These are phyloP conservation scores for Brachirus orientalis DNA, from an alignment of 2,113 vertebrate species.

Conservation along the genomic window DNA sequence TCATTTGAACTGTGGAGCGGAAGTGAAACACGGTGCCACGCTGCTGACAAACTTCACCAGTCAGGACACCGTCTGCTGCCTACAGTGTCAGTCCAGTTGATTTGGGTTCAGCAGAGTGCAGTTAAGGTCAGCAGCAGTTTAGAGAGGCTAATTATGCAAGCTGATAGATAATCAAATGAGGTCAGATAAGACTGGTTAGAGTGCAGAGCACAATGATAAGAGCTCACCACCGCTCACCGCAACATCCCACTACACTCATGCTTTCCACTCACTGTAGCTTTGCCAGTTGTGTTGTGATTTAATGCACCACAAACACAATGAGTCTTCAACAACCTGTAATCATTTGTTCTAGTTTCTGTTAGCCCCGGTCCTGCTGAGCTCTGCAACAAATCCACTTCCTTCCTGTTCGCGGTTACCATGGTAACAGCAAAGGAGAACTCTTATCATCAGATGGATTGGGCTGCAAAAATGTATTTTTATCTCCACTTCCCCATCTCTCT, in stretches of 20 bases:
- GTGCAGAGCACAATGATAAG: slow-evolving; percentile 55
- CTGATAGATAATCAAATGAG: slow-evolving; percentile 60
- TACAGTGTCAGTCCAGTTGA: slow-evolving; percentile 18
- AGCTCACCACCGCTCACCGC: slow-evolving; percentile 16
- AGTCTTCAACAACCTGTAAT: slow-evolving; percentile 13
- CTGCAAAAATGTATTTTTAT: slow-evolving; percentile 72
- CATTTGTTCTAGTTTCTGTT: slow-evolving; percentile 22
- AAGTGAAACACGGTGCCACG: slow-evolving; percentile 1
- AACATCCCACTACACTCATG: slow-evolving; percentile 10
- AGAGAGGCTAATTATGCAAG: slow-evolving; percentile 59
- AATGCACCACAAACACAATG: background rate
- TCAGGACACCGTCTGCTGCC: slow-evolving; percentile 20
- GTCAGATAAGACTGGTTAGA: slow-evolving; percentile 66
- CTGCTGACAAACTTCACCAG: slow-evolving; percentile 17
- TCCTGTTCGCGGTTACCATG: slow-evolving; percentile 66
- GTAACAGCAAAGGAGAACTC: slow-evolving; percentile 68
- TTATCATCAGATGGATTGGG: slow-evolving; percentile 61
- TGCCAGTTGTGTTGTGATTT: background rate
- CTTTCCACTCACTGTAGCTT: background rate
- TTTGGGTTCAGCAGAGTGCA: slow-evolving; percentile 30
- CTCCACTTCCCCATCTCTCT: slow-evolving; percentile 68
- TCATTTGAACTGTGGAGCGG: too few species aligned
- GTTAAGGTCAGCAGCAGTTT: slow-evolving; percentile 50
- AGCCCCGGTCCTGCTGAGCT: slow-evolving; percentile 64
- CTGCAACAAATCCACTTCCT: slow-evolving; percentile 73